phyloP scores from a whole-genome alignment of 2,797 vertebrate species.

The Esox masquinongy region DNA sequence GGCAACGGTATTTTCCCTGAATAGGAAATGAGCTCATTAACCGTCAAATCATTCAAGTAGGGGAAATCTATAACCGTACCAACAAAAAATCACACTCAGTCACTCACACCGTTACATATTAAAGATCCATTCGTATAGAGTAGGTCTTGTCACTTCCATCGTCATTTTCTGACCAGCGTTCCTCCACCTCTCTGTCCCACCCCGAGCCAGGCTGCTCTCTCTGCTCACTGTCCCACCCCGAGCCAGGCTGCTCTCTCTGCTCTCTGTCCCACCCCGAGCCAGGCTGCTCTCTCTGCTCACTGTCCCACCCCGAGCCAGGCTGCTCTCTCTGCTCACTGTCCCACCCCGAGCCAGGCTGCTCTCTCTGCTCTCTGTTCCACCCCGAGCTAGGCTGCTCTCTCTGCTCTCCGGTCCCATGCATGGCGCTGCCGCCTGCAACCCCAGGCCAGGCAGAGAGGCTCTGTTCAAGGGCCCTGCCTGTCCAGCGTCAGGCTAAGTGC shows the following conservation, averaged over 20 bases:
- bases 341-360: no score
- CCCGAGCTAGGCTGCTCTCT: neutral
- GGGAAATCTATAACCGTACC: neutral
- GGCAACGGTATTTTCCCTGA: neutral
- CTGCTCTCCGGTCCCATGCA: conserved; percentile 29
- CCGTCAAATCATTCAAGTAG: neutral
- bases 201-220: neutral
- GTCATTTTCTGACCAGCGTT: conserved; percentile 10
- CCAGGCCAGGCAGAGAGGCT: conserved; percentile 44
- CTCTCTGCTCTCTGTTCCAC: no score
- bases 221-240: conserved; percentile 20
- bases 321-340: no score
- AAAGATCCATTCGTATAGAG: conserved; percentile 72
- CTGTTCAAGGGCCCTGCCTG: conserved; percentile 68
- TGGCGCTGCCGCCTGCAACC: conserved; percentile 24
- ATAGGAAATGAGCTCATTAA: neutral
- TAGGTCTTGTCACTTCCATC: neutral
- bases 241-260: conserved; percentile 23
- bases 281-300: no score
- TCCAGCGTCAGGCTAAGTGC: conserved; percentile 88
- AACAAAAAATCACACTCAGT: neutral
- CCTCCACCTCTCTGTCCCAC: conserved; percentile 16
- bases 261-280: no score
- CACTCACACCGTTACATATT: conserved; percentile 48
- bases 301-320: no score